Base-by-base conservation (phyloP, 1,140 invertebrate genomes). In the Orchesella cincta region DNA sequence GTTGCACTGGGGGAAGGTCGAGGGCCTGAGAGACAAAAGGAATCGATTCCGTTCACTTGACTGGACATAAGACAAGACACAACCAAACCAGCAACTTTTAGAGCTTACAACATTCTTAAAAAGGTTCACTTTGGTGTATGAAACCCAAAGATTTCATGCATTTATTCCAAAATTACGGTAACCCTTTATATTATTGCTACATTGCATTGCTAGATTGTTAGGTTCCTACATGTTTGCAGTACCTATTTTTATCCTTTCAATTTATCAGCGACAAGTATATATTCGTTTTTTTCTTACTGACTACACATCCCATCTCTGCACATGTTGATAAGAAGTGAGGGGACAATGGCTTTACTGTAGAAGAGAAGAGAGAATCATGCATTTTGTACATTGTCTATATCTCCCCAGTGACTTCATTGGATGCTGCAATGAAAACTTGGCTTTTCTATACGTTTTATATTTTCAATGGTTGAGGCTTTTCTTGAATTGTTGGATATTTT, bases 41-140 rank as follows among this genome's bases (percentile, higher is more conserved):
- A 57, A 57, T 57, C 5, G 52, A 57, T 57, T 57, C n/a, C 3
- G 52, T 57, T n/a, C 52, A n/a, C 52, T 57, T 57, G 52, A 57
- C 52, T 57, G 52, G 52, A 23, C 52, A 57, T n/a, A 18, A n/a
- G n/a, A n/a, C n/a, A n/a, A 12, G 12, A 8, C 52, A 57, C 23
- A 12, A 57, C 12, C 52, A 57, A 5, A 14, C 52, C 52, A n/a
- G 52, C 14, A 23, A 57, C 23, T 57, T n/a, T 57, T 14, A 57
- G 3, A 14, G 52, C 52, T n/a, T 57, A 46, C 39, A n/a, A n/a
- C n/a, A 46, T 46, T 12, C 20, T 46, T 46, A 46, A 12, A 46
- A 46, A 8, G 39, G 8, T 46, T 46, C 20, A n/a, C n/a, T n/a
- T n/a, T n/a, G n/a, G n/a, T n/a, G n/a, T n/a, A n/a, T n/a, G n/a